Base-by-base conservation (phyloP, 1,140 invertebrate species). In the Ridgeia piscesae region DNA sequence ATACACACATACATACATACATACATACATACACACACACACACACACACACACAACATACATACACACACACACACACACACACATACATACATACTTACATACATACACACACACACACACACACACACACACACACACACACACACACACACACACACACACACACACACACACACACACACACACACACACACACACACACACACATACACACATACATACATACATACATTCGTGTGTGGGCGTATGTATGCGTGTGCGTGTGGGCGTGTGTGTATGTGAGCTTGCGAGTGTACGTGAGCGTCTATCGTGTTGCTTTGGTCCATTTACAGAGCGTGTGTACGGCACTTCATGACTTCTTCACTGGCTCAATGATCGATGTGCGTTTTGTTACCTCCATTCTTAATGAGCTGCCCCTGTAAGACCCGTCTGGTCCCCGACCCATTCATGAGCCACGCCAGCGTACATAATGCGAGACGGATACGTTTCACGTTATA, bases 1-100 rank as follows among this genome's bases (percentile, higher is more conserved):
- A 48, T 35, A 48, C 35, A 92, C 91, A 48, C 35, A 92, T 58
- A 92, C 91, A 34, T 58, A 92, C 50, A 92, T 58, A 88, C 91
- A 88, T 4, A 77, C 14, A 58, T 34, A 92, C 42, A 11, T 2
- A 92, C 6, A 88, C 50, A 77, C 91, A 92, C 50, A 88, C n/a
- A 27, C 58, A 88, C 4, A 77, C 11, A 34, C 33, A 92, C 88
- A 88, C 58, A 31, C 58, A 21, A 8, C 58, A 31, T 21, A 77
- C 17, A 77, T 21, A 31, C 58, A 77, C 58, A 14, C 0, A 4
- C 58, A 77, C 58, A 77, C 17, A 6, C 58, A 77, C 48, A 50
- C 48, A 50, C 48, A 50, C 48, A 50, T 21, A 50, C 48, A 50
- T 21, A 50, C 48, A 50, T 21, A 50, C 48, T 11, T 21, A 50